These are phyloP conservation scores for Eurystomus glaucurus DNA, from an alignment of 2,797 vertebrate genomes.

Conservation along the genomic window DNA sequence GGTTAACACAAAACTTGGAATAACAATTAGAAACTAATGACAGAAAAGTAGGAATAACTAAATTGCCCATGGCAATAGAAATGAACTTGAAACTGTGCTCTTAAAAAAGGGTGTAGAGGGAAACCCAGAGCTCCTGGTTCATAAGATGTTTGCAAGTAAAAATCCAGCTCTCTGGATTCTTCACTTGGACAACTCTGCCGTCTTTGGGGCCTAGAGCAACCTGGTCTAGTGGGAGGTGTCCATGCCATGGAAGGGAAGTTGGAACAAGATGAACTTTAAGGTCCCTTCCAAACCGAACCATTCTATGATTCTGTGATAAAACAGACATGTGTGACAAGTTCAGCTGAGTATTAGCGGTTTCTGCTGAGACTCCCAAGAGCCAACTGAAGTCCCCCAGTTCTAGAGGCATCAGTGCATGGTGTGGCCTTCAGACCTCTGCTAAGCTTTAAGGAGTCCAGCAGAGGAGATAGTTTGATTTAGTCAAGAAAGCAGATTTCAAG, in stretches of 20 bases:
- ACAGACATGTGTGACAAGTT: background rate
- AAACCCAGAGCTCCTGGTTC: background rate
- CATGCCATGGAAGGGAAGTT: too few species aligned
- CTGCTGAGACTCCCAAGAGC: background rate
- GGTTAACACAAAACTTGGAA: background rate
- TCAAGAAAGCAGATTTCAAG: background rate
- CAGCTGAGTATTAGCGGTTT: background rate
- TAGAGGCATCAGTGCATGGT: background rate
- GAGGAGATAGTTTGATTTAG: background rate
- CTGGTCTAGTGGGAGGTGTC: too few species aligned
- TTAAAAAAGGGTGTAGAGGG: background rate
- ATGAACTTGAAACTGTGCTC: background rate
- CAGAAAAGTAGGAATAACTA: background rate
- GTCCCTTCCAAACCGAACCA: too few species aligned
- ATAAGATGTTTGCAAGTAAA: background rate
- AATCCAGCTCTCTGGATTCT: background rate
- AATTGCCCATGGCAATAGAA: background rate
- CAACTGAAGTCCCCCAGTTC: fast-evolving
- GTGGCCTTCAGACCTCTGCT: background rate
- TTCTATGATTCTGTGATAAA: background rate
- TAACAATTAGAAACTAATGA: background rate
- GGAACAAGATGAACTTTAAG: too few species aligned
- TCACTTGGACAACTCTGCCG: background rate
- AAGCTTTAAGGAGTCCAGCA: background rate
- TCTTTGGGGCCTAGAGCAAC: too few species aligned